Conservation (phyloP, 2,113 vertebrate species). For the Nothocercus julius region DNA sequence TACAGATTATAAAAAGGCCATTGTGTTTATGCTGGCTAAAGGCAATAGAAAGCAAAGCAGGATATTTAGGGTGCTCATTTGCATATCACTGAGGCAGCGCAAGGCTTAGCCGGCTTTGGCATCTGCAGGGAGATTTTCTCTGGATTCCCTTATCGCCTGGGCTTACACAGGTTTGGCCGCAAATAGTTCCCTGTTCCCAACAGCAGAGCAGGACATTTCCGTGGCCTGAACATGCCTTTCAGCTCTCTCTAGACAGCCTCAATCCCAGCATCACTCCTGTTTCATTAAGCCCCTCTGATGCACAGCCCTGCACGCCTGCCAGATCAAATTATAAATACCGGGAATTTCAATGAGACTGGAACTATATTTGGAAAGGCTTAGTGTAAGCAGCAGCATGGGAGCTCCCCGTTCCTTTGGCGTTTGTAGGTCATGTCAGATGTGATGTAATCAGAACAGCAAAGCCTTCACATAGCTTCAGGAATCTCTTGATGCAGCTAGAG, state of each 20-base stretch:
- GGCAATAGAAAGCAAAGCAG: conserved; percentile 53
- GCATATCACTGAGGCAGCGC: conserved; percentile 49
- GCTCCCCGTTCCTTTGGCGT: conserved; percentile 68
- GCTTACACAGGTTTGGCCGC: conserved; percentile 23
- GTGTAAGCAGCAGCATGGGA: conserved; percentile 64
- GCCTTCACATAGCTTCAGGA: conserved; percentile 47
- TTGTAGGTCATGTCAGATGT: conserved; percentile 74
- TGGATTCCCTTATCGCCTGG: conserved; percentile 23
- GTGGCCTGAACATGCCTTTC: conserved; percentile 27
- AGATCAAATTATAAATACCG: conserved; percentile 69
- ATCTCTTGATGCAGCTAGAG: conserved; percentile 32
- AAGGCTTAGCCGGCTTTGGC: conserved; percentile 42
- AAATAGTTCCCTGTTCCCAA: not conserved
- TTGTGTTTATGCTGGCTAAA: conserved; percentile 50
- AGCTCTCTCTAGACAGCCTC: conserved; percentile 47
- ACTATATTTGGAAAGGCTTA: conserved; percentile 76
- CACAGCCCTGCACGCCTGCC: conserved; percentile 64
- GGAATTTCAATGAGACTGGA: conserved; percentile 68
- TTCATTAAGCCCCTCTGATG: conserved; percentile 66
- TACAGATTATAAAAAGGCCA: conserved; percentile 40
- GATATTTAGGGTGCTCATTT: conserved; percentile 62
- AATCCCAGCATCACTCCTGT: conserved; percentile 47
- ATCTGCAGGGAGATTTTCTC: conserved; percentile 47
- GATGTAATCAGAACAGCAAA: conserved; percentile 66
- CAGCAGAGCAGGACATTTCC: conserved; percentile 23